Base-by-base conservation (phyloP, 2,888 invertebrate species). In the Boloria selene region DNA sequence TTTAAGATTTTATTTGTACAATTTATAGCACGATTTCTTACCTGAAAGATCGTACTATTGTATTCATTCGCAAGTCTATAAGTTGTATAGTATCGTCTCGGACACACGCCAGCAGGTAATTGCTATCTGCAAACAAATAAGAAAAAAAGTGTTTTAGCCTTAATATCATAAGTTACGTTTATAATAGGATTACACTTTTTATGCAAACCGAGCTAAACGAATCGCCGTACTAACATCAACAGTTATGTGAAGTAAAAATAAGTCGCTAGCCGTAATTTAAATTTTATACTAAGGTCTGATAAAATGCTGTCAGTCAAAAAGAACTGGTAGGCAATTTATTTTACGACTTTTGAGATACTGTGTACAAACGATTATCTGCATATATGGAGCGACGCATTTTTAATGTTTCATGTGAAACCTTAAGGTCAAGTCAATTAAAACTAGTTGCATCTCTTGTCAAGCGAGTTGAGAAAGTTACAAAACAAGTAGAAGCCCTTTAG, bases 71-170 rank as follows among this genome's bases (percentile, higher is more conserved):
- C 72, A 99, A 93, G 92, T 99, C 99, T 84, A 99, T 94, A 65
- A 99, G 93, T 85, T 97, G 97, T 76, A 99, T 94, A 18, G 98
- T 97, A 90, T 99, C 98, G 87, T 99, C 99, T 77, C 99, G 93
- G 62, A 98, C 97, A 85, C 98, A 98, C 80, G 97, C 96, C 80
- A 99, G 92, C 74, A 99, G 93, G 86, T 96, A 96, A 89, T 96
- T 96, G 76, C 96, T 95, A 93, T 98, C 98, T 97, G 94, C 78
- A 90, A 92, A 82, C 80, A 84, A 73, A 77, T 59, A 64, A 53
- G 58, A 54, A 18, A 55, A 54, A 50, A 53, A 17, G n/a, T 45
- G 47, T 38, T 50, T 53, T 64, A 64, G 13, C 50, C 18, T 59
- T 44, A 31, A 16, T 45, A 42, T 31, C 59, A 67, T 61, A 55